Conservation (phyloP, 92 coral and sea anemone genomes). For the Porites rus region DNA sequence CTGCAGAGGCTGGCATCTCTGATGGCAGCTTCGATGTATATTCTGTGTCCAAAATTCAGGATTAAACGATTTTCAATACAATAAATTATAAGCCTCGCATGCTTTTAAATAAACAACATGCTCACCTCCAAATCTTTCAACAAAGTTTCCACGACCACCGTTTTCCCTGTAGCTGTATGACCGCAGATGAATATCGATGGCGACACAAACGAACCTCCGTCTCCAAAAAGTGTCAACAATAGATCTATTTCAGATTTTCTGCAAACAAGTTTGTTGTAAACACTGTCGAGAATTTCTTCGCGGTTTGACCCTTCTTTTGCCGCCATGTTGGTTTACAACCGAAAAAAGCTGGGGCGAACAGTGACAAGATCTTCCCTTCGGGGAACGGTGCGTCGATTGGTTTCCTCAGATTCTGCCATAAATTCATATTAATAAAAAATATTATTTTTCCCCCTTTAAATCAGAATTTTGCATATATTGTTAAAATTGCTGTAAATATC, state of each 20-base stretch:
- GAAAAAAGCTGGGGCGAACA: slow-evolving; percentile 14
- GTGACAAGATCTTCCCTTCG: background rate
- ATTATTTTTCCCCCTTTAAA: too few species aligned
- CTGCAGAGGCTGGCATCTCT: too few species aligned
- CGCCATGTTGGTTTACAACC: slow-evolving; percentile 11
- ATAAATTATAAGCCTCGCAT: too few species aligned
- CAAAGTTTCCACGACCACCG: slow-evolving; percentile 77
- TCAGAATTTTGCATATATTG: too few species aligned
- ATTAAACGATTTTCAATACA: too few species aligned
- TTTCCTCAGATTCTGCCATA: background rate
- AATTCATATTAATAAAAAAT: background rate
- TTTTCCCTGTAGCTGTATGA: slow-evolving; percentile 91
- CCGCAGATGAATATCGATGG: slow-evolving; percentile 87
- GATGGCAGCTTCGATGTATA: too few species aligned
- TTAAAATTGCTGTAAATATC: background rate
- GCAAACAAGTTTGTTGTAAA: slow-evolving; percentile 62
- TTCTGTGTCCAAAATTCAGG: too few species aligned
- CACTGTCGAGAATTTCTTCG: background rate
- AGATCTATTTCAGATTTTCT: slow-evolving; percentile 72
- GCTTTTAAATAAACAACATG: too few species aligned
- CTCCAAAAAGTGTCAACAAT: slow-evolving; percentile 80
- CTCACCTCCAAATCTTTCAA: slow-evolving; percentile 74
- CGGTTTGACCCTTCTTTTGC: background rate
- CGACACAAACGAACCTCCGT: slow-evolving; percentile 54
- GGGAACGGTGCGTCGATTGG: background rate